Evolutionary conservation across 2,888 invertebrate species (phyloP), one percentile per base, ranked within the genome.

Genomic region (Sinhomidia bicolor): DNA sequence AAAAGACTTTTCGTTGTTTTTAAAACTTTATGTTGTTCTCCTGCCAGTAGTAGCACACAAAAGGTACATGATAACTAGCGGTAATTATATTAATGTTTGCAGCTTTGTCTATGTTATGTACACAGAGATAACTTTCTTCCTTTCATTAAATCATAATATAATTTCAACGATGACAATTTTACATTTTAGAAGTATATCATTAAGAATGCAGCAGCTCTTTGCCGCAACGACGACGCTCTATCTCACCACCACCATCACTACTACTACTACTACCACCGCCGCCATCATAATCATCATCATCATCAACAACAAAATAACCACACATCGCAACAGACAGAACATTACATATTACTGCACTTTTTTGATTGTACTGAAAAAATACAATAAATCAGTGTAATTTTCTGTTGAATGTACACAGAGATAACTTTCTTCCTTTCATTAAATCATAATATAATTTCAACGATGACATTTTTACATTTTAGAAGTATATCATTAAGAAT

Each of bases 391-490:
- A 65, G 32, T 65, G 81, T 29, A 57, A 60, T n/a, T 26, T 29
- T n/a, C 14, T 1, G 29, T 47, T 20, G 23, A 29, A 36, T 1
- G 17, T 12, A 17, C 17, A 10, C 10, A 20, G 2, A 26, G 41
- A 44, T 44, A 80, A 44, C 44, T 62, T 80, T 80, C 79, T 57
- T 80, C 36, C 68, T 36, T 14, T 68, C 80, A 62, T 80, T 17
- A 68, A 68, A 68, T 62, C 29, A 62, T 62, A 29, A 62, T 62
- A 68, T 17, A 68, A 68, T 71, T 71, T 44, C 14, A 10, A 44
- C 14, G 71, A 44, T 81, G 81, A 81, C 81, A 81, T 65, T 81
- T 81, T 81, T 81, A 44, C 80, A 62, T 41, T 80, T 62, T 62
- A 80, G 36, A 32, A 36, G 41, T n/a, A 2, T 47, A 44, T 80